Base-by-base conservation (phyloP, 2,113 vertebrate genomes). In the Corapipo altera region DNA sequence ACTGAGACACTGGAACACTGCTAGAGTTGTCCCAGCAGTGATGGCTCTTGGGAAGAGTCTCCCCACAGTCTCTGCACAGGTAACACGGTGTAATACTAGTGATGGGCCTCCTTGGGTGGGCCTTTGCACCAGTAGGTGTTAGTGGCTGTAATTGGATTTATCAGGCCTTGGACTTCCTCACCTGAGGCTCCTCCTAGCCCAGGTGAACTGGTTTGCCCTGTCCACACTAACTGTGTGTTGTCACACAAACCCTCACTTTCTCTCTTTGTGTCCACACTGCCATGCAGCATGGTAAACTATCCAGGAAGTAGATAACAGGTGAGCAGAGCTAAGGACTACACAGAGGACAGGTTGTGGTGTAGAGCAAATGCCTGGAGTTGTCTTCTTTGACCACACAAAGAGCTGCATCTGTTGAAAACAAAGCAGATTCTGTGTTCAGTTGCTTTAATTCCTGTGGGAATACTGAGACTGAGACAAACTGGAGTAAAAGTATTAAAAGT, bases 231-330 rank as follows among this genome's bases (percentile, higher is more conserved):
- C 1, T 3, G 12, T 10, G 30, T 20, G 32, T 17, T 59, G 17
- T 7, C 15, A 8, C 26, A 49, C 0, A 61, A 23, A 21, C 24
- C 67, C 44, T 64, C 71, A 0, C 33, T 11, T 33, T 32, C 12
- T 61, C 11, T 7, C 48, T 5, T 27, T 0, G 1, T 19, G 4
- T 4, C 37, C 2, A 0, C 0, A 0, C 46, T 33, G 35, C 28
- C 23, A 0, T 9, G 48, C 43, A 5, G 27, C 23, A 3, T 1
- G 32, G 51, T 32, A 32, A 70, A 10, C 52, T 9, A 21, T 11
- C 55, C 12, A 5, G 32, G 23, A 26, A 55, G 30, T 1, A 35
- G 30, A 6, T 9, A 35, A 22, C 0, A 2, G 48, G 33, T 0
- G 2, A 69, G 41, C 5, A 10, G 54, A 48, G 4, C 37, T 52